Evolutionary conservation across 1,140 invertebrate species (phyloP).

Genomic region (Zaprionus africanus): DNA sequence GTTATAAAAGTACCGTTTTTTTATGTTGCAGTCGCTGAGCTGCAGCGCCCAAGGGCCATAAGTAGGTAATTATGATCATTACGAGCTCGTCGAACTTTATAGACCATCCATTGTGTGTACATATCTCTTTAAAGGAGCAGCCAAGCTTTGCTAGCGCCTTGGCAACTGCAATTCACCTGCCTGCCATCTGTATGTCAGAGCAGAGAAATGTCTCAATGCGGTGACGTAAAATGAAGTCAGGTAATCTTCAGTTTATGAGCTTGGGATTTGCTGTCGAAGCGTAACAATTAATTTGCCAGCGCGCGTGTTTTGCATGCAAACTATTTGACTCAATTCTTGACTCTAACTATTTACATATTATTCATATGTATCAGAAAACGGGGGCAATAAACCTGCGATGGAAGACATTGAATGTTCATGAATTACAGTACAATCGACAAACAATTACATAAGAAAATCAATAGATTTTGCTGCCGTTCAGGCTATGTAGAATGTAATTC

Average conservation of each 20-base stretch:
- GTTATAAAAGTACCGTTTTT: conserved; percentile 68
- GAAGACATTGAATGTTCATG: background rate
- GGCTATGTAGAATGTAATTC: no score
- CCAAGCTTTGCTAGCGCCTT: background rate
- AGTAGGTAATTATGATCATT: conserved; percentile 63
- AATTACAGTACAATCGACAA: conserved; percentile 9
- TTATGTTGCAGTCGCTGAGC: conserved; percentile 58
- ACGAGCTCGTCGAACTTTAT: conserved; percentile 53
- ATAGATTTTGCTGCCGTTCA: background rate
- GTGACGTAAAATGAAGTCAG: conserved; percentile 24
- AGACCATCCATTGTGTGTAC: background rate
- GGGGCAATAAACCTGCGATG: conserved; percentile 15
- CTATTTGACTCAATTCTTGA: conserved; percentile 26
- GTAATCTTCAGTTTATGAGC: conserved; percentile 75
- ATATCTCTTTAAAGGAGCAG: conserved; percentile 42
- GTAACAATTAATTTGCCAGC: conserved; percentile 73
- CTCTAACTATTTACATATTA: conserved; percentile 39
- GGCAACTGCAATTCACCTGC: conserved; percentile 42
- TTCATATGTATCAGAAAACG: conserved; percentile 22
- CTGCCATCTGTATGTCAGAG: conserved; percentile 19
- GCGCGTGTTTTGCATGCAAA: conserved; percentile 70
- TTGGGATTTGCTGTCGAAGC: conserved; percentile 70
- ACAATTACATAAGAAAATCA: conserved; percentile 21
- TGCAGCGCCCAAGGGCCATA: conserved; percentile 44
- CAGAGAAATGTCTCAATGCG: background rate